Base-by-base conservation (phyloP, 2,113 vertebrate genomes). In the Bubo blakistoni region DNA sequence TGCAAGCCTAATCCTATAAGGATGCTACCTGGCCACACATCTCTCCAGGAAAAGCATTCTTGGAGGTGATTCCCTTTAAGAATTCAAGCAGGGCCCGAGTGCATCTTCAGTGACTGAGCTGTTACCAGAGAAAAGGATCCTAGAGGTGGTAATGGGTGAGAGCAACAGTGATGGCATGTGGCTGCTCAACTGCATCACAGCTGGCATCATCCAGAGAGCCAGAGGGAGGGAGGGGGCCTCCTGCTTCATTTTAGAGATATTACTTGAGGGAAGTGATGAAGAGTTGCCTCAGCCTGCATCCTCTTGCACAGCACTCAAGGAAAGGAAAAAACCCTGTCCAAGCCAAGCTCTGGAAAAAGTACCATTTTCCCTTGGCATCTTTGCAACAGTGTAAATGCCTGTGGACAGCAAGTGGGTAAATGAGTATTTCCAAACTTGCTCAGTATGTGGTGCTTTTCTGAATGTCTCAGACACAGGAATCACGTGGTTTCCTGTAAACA, bases 191-290 rank as follows among this genome's bases (percentile, higher is more conserved):
- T 6, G 34, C 44, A 21, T 34, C 25, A 11, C 47, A 10, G 32
- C 27, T 6, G 11, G 49, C 0, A 0, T 27, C n/a, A 8, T 51
- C 59, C 11, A 9, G 38, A 21, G 13, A 52, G 34, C 24, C 11
- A 13, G 42, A 36, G 32, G 22, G 18, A 81, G 34, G 16, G 51
- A 49, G 13, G 22, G 19, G 8, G 4, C 34, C 20, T 82, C 52
- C 16, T 27, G 42, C 47, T 84, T 81, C 7, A 6, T 29, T 79
- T 84, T 49, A 34, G 3, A 47, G 16, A 10, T 27, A 17, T 2
- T 46, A 25, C 17, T 59, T 1, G 2, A 84, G 55, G 58, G 40
- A 70, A 66, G 24, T 0, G 3, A 46, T 47, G 11, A 69, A 40
- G 55, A 70, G 19, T 57, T 42, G 18, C 13, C 27, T 52, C 18